Conservation (phyloP, 2,797 vertebrate genomes). For the Scolopax bukidnonensis region DNA sequence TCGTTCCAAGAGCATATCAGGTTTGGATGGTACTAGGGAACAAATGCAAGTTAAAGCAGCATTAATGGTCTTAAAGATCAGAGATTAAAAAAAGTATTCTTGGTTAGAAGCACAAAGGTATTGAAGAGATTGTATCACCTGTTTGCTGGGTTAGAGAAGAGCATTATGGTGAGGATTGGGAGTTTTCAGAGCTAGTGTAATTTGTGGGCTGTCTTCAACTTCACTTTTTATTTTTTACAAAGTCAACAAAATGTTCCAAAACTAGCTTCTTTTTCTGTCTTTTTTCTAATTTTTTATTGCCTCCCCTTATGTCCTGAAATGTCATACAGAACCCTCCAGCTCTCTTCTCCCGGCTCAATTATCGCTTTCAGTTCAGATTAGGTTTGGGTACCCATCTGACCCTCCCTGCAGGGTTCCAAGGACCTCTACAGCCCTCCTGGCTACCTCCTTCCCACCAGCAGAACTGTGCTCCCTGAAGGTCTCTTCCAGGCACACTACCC, state of each 20-base stretch:
- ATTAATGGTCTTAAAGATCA: background rate
- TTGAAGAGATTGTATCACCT: background rate
- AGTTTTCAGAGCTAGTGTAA: background rate
- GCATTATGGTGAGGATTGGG: background rate
- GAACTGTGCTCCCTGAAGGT: background rate
- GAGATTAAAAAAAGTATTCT: background rate
- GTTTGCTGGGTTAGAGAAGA: background rate
- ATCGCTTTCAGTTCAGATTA: slow-evolving; percentile 61
- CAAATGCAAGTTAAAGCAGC: background rate
- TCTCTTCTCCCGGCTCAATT: slow-evolving; percentile 36
- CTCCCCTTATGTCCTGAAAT: background rate
- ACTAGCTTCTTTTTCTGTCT: background rate
- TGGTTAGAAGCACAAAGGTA: background rate
- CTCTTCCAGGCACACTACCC: background rate
- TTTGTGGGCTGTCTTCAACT: background rate
- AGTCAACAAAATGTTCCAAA: background rate
- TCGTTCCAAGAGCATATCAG: background rate
- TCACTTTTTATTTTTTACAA: fast-evolving
- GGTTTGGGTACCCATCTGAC: background rate
- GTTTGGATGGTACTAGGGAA: background rate
- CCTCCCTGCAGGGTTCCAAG: background rate
- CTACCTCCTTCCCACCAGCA: slow-evolving; percentile 15
- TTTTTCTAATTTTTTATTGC: background rate
- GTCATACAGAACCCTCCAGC: slow-evolving; percentile 40
- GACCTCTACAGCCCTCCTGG: background rate